A percentile compares a stretch with the other conserved stretches of the same genome.
phyloP scores from a whole-genome alignment of 2,113 vertebrate genomes.

The Carollia perspicillata region DNA sequence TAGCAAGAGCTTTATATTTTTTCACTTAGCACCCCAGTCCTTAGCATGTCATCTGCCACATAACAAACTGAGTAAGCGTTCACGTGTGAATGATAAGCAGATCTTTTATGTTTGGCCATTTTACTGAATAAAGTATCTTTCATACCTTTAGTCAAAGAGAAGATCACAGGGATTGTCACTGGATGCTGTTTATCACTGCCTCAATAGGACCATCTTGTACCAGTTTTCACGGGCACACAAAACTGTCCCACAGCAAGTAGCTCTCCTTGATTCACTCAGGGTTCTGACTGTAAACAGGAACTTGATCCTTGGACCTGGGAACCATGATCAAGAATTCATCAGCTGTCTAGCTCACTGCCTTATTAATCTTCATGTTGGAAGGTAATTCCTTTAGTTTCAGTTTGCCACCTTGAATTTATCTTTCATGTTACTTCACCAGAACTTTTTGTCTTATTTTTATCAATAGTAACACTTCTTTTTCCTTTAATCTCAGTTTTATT shows the following conservation, averaged over 20 bases:
- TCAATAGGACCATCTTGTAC: conserved; percentile 98
- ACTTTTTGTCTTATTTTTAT: neutral
- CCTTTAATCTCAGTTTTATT: neutral
- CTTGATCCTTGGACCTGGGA: conserved; percentile 95
- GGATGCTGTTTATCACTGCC: conserved; percentile 96
- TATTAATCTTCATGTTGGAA: conserved; percentile 94
- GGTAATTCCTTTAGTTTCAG: conserved; percentile 79
- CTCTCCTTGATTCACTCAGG: conserved; percentile 93
- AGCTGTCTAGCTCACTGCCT: conserved; percentile 96
- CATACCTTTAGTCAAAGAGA: conserved; percentile 89
- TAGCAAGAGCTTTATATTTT: neutral
- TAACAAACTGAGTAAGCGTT: neutral
- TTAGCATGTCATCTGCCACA: neutral
- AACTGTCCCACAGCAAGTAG: conserved; percentile 97
- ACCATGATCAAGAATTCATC: conserved; percentile 98
- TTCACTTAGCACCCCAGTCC: neutral
- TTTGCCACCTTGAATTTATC: neutral
- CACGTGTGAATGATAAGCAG: neutral
- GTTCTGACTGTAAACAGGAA: conserved; percentile 97
- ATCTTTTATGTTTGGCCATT: neutral
- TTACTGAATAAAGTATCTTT: conserved; percentile 39
- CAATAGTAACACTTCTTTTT: neutral
- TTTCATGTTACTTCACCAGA: neutral
- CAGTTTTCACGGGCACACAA: conserved; percentile 97
- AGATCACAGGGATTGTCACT: conserved; percentile 95